Evolutionary conservation across 1,140 invertebrate species (phyloP).

Genomic region (Tyrophagus putrescentiae): DNA sequence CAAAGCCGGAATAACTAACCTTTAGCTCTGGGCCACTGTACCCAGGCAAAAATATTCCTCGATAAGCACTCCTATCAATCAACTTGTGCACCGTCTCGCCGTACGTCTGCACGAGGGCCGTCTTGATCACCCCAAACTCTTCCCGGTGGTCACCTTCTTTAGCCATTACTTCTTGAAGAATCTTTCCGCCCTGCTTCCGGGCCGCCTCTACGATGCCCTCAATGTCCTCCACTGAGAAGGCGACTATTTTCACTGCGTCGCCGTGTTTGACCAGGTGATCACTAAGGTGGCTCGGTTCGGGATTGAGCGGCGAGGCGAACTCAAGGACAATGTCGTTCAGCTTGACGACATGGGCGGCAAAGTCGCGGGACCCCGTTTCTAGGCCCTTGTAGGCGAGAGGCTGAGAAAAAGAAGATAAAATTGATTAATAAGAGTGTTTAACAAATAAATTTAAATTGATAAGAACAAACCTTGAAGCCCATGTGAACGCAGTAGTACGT

Average conservation of each 20-base stretch:
- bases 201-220: conserved; percentile 67
- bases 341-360: conserved; percentile 66
- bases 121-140: conserved; percentile 64
- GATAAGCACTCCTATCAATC: conserved; percentile 69
- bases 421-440: no score
- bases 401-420: no score
- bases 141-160: conserved; percentile 89
- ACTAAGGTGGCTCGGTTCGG: conserved; percentile 53
- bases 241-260: conserved; percentile 90
- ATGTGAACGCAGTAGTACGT: conserved; percentile 76
- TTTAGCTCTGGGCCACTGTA: conserved; percentile 41
- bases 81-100: conserved; percentile 88
- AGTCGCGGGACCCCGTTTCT: conserved; percentile 73
- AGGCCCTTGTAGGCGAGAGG: conserved; percentile 80
- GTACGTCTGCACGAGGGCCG: conserved; percentile 84
- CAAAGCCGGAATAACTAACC: no score
- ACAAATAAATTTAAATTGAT: no score
- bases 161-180: conserved; percentile 69
- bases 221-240: conserved; percentile 85
- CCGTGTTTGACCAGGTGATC: conserved; percentile 72
- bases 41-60: conserved; percentile 75
- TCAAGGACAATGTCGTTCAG: conserved; percentile 93
- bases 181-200: conserved; percentile 60
- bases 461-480: no score
- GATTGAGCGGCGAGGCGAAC: conserved; percentile 73